Evolutionary conservation across 2,113 vertebrate species (phyloP).

Genomic region (Nettapus auritus): DNA sequence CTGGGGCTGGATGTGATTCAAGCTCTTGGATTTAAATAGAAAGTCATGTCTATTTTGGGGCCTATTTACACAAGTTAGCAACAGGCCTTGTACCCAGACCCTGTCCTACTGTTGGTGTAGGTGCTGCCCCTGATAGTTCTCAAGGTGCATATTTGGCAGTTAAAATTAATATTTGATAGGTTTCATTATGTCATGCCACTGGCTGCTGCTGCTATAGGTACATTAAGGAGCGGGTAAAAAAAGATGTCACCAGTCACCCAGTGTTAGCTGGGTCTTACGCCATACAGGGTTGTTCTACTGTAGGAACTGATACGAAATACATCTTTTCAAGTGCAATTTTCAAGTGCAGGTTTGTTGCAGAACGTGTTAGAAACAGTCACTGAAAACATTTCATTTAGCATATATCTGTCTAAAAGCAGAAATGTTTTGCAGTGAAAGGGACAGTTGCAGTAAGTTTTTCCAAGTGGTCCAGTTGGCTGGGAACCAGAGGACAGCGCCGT

Average conservation of each 20-base stretch:
- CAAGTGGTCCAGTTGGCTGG: neutral
- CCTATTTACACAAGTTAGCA: constrained; percentile 1
- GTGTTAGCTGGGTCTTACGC: neutral
- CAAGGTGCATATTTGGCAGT: neutral
- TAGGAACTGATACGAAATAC: neutral
- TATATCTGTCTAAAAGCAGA: neutral
- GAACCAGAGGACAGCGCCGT: neutral
- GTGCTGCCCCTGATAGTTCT: neutral
- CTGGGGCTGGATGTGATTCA: constrained; percentile 17
- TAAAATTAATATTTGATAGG: constrained; percentile 35
- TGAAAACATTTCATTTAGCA: neutral
- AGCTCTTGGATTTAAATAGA: constrained; percentile 45
- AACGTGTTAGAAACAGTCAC: neutral
- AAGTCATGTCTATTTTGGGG: constrained; percentile 37
- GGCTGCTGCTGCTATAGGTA: neutral
- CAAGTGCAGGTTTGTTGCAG: neutral
- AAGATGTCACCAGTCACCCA: neutral
- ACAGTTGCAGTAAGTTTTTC: neutral
- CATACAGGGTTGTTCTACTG: neutral
- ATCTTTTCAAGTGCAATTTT: neutral
- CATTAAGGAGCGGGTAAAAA: constrained; percentile 3
- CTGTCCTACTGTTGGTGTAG: neutral
- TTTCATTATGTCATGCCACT: neutral
- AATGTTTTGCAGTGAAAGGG: neutral
- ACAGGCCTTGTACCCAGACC: neutral